Evolutionary conservation across 2,113 vertebrate species (phyloP).

Genomic region (Merops nubicus): DNA sequence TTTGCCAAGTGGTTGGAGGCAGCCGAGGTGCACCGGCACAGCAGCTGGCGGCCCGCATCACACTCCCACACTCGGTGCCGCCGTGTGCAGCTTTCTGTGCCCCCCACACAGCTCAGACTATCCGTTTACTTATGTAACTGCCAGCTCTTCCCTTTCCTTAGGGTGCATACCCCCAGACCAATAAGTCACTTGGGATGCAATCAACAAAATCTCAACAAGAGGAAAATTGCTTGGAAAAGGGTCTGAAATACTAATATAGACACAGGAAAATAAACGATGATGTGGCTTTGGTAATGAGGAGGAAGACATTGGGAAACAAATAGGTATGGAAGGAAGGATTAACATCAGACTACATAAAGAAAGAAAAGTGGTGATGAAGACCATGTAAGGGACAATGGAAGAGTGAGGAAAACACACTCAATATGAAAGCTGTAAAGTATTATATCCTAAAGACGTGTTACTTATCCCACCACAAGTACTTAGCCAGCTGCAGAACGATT

Average conservation of each 20-base stretch:
- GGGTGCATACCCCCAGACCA: too few relatives aligned
- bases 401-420: background rate
- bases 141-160: too few relatives aligned
- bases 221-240: background rate
- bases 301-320: background rate
- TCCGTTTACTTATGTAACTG: too few relatives aligned
- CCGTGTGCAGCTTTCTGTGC: too few relatives aligned
- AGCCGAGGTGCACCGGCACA: too few relatives aligned
- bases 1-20: too few relatives aligned
- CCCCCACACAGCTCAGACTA: too few relatives aligned
- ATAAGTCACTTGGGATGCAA: too few relatives aligned
- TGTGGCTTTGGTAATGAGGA: background rate
- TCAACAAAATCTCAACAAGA: background rate
- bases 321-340: background rate
- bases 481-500: background rate
- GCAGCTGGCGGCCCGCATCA: too few relatives aligned
- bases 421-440: background rate
- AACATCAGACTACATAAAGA: background rate
- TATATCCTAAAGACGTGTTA: background rate
- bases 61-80: too few relatives aligned
- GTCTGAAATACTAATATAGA: background rate
- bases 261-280: background rate
- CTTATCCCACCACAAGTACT: background rate
- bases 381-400: background rate
- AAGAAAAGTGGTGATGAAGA: background rate